phyloP scores from a whole-genome alignment of 2,113 vertebrate species.

The Prionailurus viverrinus region DNA sequence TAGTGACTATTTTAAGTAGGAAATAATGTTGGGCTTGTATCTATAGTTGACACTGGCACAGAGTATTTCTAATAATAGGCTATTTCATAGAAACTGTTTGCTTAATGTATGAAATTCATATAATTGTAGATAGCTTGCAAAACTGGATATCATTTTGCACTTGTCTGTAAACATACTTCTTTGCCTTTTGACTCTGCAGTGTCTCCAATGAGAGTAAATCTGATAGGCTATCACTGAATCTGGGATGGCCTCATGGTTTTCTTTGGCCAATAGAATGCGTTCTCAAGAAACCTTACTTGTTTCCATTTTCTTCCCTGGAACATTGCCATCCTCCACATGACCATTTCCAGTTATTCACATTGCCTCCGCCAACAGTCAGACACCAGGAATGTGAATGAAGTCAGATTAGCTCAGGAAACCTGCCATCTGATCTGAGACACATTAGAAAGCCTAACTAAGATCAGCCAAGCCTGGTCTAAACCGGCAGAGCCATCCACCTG shows the following conservation, averaged over 20 bases:
- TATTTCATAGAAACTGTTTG: neutral
- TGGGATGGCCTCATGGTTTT: neutral
- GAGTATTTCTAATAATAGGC: conserved; percentile 12
- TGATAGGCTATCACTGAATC: neutral
- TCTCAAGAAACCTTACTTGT: neutral
- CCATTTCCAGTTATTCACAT: neutral
- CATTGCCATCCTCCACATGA: neutral
- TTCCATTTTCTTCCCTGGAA: neutral
- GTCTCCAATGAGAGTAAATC: neutral
- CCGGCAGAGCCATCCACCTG: neutral
- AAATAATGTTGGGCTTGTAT: neutral
- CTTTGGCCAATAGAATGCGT: neutral
- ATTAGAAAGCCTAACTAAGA: neutral
- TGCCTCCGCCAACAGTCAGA: neutral
- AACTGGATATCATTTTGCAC: neutral
- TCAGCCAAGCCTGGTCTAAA: neutral
- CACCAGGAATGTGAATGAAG: neutral
- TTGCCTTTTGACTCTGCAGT: neutral
- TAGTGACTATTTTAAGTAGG: neutral
- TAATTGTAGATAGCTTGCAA: neutral
- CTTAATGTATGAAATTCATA: neutral
- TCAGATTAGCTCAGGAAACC: neutral
- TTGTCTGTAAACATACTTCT: neutral
- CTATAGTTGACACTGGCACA: neutral
- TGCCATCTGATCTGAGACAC: neutral